A percentile compares a stretch with the other conserved stretches of the same genome.
Conservation (phyloP, 2,888 invertebrate species). For the Pelosia muscerda region DNA sequence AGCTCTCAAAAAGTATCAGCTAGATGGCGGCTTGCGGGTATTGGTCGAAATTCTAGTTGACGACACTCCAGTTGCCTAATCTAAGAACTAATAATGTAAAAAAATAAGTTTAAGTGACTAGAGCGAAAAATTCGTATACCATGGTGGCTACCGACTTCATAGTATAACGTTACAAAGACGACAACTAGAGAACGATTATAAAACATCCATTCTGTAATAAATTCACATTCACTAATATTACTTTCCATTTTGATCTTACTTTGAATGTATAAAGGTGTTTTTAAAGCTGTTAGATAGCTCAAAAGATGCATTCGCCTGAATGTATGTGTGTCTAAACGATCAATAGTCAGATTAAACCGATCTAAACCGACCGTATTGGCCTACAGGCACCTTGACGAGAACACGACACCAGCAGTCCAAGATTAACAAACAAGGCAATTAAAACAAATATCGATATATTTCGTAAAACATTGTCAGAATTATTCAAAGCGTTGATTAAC, state of each 20-base stretch:
- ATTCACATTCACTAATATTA: background rate
- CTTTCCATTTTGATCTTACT: background rate
- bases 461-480: background rate
- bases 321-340: no score
- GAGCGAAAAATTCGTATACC: no score
- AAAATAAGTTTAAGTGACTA: no score
- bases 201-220: constrained; percentile 11
- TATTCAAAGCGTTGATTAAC: background rate
- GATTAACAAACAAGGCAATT: constrained; percentile 21
- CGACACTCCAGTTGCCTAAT: no score
- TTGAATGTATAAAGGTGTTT: background rate
- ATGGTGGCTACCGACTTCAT: constrained; percentile 11
- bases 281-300: background rate
- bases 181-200: constrained; percentile 19
- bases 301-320: background rate
- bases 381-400: background rate
- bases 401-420: constrained; percentile 22
- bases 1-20: no score
- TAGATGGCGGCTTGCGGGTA: no score
- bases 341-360: background rate
- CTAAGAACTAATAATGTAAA: no score
- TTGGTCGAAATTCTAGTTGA: no score
- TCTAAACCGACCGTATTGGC: background rate
- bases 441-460: constrained; percentile 29
- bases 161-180: constrained; percentile 22